Base-by-base conservation (phyloP, 2,888 invertebrate species). In the Amblyjoppa proteus region DNA sequence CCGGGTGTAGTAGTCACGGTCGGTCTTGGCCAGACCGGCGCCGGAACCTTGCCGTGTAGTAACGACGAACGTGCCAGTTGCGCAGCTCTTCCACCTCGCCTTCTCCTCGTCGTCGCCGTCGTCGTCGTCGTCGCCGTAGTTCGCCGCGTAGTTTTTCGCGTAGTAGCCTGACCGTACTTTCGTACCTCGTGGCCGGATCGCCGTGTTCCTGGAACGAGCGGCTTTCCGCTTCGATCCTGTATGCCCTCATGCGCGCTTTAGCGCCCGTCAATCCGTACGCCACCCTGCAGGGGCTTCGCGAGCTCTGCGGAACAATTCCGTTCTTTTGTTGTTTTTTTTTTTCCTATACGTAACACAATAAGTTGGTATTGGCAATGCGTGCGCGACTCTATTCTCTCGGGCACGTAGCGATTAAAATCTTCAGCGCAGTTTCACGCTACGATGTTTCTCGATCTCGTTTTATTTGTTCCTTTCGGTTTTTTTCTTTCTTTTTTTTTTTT, bases 1-100 rank as follows among this genome's bases (percentile, higher is more conserved):
- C 53, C 64, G 79, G 73, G 70, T 76, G 79, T 83, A 83, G 79
- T 83, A 79, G 83, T 83, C 74, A 75, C 83, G 79, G 79, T 79
- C 79, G 74, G 74, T 79, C 68, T 83, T 75, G 79, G 74, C 79
- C 79, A 70, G 75, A 83, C 79, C 80, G 79, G 79, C 79, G 79
- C 74, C 79, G 75, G 69, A 79, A 83, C 75, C 79, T 83, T 79
- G 78, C 28, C 41, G 45, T 64, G 77, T 56, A 74, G 69, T 61
- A 78, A 78, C 81, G 80, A 71, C 76, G 51, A 76, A 74, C 74
- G 73, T 49, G 81, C 77, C 51, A 69, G 58, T 51, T 75, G 58
- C 64, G 53, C 71, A 49, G 76, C 71, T 83, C 74, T 28, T 56
- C 61, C 73, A 38, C 45, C 70, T n/a, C 79, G 16, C 38, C 38